Base-by-base conservation (phyloP, 2,888 invertebrate genomes). In the Furcula furcula region DNA sequence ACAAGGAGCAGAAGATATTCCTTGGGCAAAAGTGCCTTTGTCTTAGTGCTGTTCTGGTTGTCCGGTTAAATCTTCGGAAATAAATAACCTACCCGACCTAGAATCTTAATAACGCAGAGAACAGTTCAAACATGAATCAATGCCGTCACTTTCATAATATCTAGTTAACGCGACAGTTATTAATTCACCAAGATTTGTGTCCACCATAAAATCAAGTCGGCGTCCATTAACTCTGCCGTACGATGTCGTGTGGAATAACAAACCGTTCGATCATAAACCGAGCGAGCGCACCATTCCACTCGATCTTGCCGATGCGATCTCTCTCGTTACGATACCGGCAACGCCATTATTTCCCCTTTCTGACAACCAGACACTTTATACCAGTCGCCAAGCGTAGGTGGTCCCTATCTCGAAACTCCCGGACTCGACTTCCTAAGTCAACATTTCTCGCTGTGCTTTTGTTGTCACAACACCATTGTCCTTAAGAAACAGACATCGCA, bases 391-490 rank as follows among this genome's bases (percentile, higher is more conserved):
- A 56, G 71, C 67, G 77, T 79, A 76, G 82, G 84, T 83, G 84
- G 83, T 78, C 83, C 63, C 51, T 65, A 66, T 70, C 72, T 64
- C 56, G 49, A 51, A 56, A 38, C 47, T 55, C 51, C 41, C 43
- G 45, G 47, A 40, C 47, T 51, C 56, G 37, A 48, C 59, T 56
- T 56, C 56, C 55, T 68, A 67, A 74, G 75, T 76, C 73, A 78
- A 78, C 78, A 77, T 65, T 52, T 68, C 75, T 73, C 67, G 67
- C 76, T 71, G 76, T 55, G 76, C 76, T 67, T 75, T 82, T 84
- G 80, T 82, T 74, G 73, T 47, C 62, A 55, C 64, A 55, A 51
- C 62, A 67, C 65, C 55, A 72, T 79, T 79, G 75, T 77, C 60
- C 56, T 45, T 49, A 51, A 55, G 63, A 58, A 55, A 65, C 59